Conservation (phyloP, 2,797 vertebrate genomes). For the Rhabdophis nuchalis region DNA sequence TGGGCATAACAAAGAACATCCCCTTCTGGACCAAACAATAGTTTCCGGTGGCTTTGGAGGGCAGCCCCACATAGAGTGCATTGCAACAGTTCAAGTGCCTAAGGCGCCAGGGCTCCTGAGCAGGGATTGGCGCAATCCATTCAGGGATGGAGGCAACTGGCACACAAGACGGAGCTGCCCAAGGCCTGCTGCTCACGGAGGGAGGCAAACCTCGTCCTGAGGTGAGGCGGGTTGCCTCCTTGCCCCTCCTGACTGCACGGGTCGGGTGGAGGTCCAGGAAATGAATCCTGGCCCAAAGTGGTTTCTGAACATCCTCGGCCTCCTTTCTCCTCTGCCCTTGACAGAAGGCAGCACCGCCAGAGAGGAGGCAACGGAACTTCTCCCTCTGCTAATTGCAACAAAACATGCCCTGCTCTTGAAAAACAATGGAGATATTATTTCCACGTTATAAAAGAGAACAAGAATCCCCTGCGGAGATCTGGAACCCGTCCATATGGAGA, state of each 20-base stretch:
- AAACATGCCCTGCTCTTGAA: not conserved
- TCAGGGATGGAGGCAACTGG: not conserved
- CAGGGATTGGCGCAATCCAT: not conserved
- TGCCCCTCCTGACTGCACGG: no score
- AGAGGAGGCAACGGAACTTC: no score
- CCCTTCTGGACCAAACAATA: not conserved
- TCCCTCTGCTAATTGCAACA: not conserved
- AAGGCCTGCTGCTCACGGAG: not conserved
- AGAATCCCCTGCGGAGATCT: not conserved
- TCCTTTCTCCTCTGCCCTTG: no score
- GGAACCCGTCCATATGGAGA: not conserved
- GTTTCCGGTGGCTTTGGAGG: not conserved
- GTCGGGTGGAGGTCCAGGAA: no score
- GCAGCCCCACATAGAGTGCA: not conserved
- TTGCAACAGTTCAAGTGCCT: not conserved
- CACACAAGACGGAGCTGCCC: not conserved
- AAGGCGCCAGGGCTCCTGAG: not conserved
- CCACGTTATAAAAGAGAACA: not conserved
- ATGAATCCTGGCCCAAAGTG: not conserved
- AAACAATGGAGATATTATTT: not conserved
- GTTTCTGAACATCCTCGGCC: not conserved
- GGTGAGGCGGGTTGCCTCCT: rapidly evolving
- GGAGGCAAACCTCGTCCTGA: not conserved
- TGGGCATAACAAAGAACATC: not conserved
- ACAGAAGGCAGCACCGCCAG: not conserved